Conservation (phyloP, 2,888 invertebrate species). For the Mactromeris polynyma region DNA sequence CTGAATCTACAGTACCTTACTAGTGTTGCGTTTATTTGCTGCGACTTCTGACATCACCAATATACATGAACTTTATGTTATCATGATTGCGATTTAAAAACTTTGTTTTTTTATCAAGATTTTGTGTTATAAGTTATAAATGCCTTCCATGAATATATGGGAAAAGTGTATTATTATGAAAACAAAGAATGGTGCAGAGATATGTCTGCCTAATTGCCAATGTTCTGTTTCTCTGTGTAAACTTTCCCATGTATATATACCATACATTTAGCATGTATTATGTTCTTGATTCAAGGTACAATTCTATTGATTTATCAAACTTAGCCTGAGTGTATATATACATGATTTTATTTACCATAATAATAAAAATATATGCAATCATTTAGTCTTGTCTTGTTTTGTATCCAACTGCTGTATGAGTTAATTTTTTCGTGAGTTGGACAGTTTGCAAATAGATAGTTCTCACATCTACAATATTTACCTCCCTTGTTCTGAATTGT, state of each 20-base stretch:
- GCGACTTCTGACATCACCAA: not conserved
- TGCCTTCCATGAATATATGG: not conserved
- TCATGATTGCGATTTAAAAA: not conserved
- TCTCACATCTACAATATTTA: no score
- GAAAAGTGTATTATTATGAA: not conserved
- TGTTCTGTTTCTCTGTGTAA: not conserved
- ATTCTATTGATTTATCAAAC: not conserved
- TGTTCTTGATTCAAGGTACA: conserved; percentile 11
- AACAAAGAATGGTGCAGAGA: not conserved
- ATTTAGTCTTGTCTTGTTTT: conserved; percentile 13
- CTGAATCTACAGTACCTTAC: not conserved
- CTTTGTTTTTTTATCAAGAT: not conserved
- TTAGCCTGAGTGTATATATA: conserved; percentile 37
- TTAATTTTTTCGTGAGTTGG: not conserved
- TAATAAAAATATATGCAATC: conserved; percentile 48
- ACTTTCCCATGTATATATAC: conserved; percentile 16
- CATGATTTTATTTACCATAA: conserved; percentile 46
- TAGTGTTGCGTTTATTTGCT: not conserved
- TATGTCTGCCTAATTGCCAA: not conserved
- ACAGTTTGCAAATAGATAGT: no score
- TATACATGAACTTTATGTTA: not conserved
- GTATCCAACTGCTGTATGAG: not conserved
- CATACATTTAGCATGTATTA: conserved; percentile 7
- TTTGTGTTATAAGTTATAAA: not conserved
- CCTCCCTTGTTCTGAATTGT: no score